phyloP scores from a whole-genome alignment of 2,797 vertebrate species.

The Labeo calbasu region DNA sequence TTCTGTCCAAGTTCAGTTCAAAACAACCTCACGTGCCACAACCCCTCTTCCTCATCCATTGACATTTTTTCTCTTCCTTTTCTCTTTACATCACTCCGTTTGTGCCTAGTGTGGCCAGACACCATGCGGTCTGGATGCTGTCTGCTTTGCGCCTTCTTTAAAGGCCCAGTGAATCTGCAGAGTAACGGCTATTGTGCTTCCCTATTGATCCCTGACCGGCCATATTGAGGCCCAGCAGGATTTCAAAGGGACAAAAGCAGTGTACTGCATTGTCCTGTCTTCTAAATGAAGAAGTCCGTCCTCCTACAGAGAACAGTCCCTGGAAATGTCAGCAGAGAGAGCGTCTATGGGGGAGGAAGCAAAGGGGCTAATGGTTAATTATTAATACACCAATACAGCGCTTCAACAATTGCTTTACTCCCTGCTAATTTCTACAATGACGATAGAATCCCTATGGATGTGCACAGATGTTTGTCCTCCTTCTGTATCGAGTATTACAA shows the following conservation, averaged over 20 bases:
- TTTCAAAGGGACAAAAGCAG: constrained; percentile 67
- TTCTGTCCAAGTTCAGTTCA: constrained; percentile 60
- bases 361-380: constrained; percentile 59
- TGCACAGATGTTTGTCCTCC: constrained; percentile 61
- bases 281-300: constrained; percentile 69
- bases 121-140: constrained; percentile 68
- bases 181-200: constrained; percentile 64
- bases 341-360: constrained; percentile 43
- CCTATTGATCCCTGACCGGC: constrained; percentile 70
- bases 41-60: constrained; percentile 20
- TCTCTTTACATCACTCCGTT: constrained; percentile 48
- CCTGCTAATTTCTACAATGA: constrained; percentile 59
- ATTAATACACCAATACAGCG: constrained; percentile 62
- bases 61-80: constrained; percentile 23
- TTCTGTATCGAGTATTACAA: constrained; percentile 38
- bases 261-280: constrained; percentile 60
- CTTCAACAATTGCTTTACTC: constrained; percentile 52
- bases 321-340: constrained; percentile 60
- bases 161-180: constrained; percentile 61
- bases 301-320: constrained; percentile 54
- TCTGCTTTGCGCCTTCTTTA: constrained; percentile 63
- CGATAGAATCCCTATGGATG: constrained; percentile 49
- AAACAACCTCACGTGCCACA: constrained; percentile 36
- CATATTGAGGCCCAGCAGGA: constrained; percentile 71
- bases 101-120: constrained; percentile 66